These are phyloP conservation scores for Elephantulus edwardii DNA, from an alignment of 2,113 vertebrate genomes.

Conservation along the genomic window DNA sequence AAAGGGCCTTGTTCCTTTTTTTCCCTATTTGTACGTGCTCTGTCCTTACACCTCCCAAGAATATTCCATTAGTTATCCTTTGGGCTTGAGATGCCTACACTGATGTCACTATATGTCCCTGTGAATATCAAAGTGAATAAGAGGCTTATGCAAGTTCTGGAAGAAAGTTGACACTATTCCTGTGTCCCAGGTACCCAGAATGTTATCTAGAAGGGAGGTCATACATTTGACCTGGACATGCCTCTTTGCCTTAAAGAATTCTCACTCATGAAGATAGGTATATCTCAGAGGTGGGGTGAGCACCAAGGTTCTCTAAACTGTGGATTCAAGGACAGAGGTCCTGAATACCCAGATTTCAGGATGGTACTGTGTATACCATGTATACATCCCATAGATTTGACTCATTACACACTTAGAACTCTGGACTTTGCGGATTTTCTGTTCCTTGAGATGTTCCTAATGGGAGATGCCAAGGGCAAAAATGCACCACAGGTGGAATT, in stretches of 20 bases:
- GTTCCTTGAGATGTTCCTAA: background rate
- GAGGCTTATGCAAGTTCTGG: background rate
- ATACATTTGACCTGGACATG: background rate
- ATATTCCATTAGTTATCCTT: background rate
- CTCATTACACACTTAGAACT: background rate
- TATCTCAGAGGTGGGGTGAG: no score
- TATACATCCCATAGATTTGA: background rate
- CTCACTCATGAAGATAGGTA: background rate
- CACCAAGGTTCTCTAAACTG: background rate
- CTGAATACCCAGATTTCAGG: background rate
- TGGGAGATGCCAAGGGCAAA: slow-evolving; percentile 19
- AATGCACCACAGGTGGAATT: background rate
- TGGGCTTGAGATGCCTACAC: background rate
- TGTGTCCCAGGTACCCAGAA: background rate
- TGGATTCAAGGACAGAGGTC: background rate
- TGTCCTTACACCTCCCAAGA: background rate
- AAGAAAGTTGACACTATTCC: background rate
- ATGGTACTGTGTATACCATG: background rate
- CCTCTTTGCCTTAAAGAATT: background rate
- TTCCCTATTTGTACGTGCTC: background rate
- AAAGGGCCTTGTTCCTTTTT: background rate
- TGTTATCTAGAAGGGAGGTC: background rate
- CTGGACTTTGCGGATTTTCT: slow-evolving; percentile 4
- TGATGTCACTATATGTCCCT: background rate
- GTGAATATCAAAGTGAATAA: background rate